Base-by-base conservation (phyloP, 2,888 invertebrate genomes). In the Stomorhina lunata region DNA sequence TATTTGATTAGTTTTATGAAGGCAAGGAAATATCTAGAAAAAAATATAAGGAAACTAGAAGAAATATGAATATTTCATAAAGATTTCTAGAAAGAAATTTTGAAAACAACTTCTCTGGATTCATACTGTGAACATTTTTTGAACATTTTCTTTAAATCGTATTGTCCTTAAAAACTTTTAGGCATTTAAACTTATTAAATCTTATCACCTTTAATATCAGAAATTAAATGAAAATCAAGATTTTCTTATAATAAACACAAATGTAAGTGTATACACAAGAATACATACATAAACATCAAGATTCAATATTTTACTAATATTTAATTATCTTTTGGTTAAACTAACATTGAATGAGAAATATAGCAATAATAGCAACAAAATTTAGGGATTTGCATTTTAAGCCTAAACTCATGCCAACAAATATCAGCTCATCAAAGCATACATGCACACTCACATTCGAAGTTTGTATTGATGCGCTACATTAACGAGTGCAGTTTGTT, bases 261-360 rank as follows among this genome's bases (percentile, higher is more conserved):
- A n/a, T n/a, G n/a, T n/a, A n/a, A n/a, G n/a, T n/a, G n/a, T n/a
- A 55, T 22, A 22, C 20, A 22, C 29, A 32, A 3, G 29, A 10
- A 12, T 0, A 25, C 3, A 6, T 22, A n/a, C 0, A n/a, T 53
- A 37, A 57, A 48, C 27, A 76, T 0, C 3, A 12, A 68, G 7
- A 40, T 68, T 76, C 55, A 63, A 43, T 78, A 61, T 57, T 63
- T 78, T 55, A 27, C 40, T 43, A 76, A 71, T 66, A 76, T 81
- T 75, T 76, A 81, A 81, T 81, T 81, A 76, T 71, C 65, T 71
- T 29, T 76, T 55, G 57, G 48, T 50, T 61, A 65, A 69, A 43
- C 61, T 17, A 76, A 69, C 40, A 45, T 29, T 57, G 48, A 20
- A 20, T 22, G 25, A 50, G 37, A 43, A 43, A 43, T 20, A 15